These are phyloP conservation scores for Chrysomallon squamiferum DNA, from an alignment of 1,140 invertebrate species.

Conservation along the genomic window DNA sequence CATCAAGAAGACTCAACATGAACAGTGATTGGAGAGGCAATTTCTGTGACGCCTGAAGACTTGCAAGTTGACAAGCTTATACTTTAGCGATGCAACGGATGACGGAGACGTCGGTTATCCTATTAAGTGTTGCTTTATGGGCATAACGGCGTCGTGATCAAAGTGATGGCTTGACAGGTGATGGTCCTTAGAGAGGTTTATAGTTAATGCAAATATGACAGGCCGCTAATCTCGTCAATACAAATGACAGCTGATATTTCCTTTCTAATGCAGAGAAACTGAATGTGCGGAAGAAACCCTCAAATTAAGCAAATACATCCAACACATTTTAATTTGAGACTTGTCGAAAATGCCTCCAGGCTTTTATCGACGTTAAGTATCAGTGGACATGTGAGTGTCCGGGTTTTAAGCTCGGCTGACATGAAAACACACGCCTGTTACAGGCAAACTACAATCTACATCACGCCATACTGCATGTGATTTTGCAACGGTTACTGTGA, in stretches of 20 bases:
- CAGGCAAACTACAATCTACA: too few species aligned
- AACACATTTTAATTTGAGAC: too few species aligned
- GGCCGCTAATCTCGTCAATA: conserved; percentile 8
- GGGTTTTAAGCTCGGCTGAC: too few species aligned
- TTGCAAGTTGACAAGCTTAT: conserved; percentile 1
- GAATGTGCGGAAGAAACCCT: too few species aligned
- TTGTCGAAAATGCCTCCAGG: too few species aligned
- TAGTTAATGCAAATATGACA: conserved; percentile 19
- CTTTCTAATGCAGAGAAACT: background rate
- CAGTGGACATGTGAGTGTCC: too few species aligned
- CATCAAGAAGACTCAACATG: background rate
- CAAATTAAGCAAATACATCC: too few species aligned
- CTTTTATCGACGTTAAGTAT: too few species aligned
- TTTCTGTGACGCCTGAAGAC: conserved; percentile 11
- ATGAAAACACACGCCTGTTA: too few species aligned
- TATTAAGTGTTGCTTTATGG: conserved; percentile 17
- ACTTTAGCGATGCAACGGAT: background rate
- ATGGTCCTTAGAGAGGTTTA: conserved; percentile 9
- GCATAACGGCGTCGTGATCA: conserved; percentile 15
- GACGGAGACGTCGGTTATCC: conserved; percentile 16
- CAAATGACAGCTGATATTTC: conserved; percentile 10
- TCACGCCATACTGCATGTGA: too few species aligned
- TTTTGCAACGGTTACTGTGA: too few species aligned
- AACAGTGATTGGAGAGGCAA: conserved; percentile 15
- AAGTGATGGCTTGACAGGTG: conserved; percentile 14